A percentile compares a stretch with the other conserved stretches of the same genome.
These are phyloP conservation scores for Chrysodeixis includens DNA, from an alignment of 2,888 invertebrate genomes.

Conservation along the genomic window DNA sequence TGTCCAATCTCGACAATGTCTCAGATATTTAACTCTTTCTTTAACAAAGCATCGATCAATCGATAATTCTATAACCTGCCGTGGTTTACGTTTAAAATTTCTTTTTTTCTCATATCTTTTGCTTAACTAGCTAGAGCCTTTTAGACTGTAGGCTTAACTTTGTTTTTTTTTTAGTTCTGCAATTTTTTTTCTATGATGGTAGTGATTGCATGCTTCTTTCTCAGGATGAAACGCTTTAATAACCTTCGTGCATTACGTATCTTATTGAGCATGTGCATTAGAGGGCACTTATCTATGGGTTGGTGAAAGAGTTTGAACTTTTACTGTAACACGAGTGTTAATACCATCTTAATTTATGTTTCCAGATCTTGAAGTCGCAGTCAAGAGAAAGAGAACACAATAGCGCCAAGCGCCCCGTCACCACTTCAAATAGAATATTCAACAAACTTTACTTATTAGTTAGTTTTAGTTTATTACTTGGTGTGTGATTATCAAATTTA, in stretches of 20 bases:
- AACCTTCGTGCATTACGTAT: background rate
- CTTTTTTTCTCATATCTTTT: background rate
- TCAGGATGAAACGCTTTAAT: conserved; percentile 7
- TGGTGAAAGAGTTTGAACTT: conserved; percentile 18
- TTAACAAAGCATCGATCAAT: no score
- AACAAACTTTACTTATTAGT: conserved; percentile 84
- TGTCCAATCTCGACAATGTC: background rate
- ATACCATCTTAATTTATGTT: conserved; percentile 63
- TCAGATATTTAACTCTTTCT: background rate
- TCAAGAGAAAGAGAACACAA: conserved; percentile 69
- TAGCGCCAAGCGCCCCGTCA: conserved; percentile 78
- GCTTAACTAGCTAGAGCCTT: background rate
- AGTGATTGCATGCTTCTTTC: conserved; percentile 22
- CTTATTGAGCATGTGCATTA: conserved; percentile 19
- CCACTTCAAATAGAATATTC: conserved; percentile 78
- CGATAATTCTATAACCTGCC: no score
- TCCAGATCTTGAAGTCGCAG: conserved; percentile 83
- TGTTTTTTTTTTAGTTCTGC: background rate
- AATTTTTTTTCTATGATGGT: background rate
- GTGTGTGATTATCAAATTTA: conserved; percentile 86
- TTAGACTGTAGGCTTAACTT: background rate
- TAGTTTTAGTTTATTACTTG: conserved; percentile 85
- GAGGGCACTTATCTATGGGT: conserved; percentile 29
- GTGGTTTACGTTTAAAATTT: no score
- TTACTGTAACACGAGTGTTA: conserved; percentile 12